Percentiles rank a stretch among this genome's conserved stretches.
phyloP scores from a whole-genome alignment of 2,888 invertebrate genomes.

The Drosophila subquinaria region DNA sequence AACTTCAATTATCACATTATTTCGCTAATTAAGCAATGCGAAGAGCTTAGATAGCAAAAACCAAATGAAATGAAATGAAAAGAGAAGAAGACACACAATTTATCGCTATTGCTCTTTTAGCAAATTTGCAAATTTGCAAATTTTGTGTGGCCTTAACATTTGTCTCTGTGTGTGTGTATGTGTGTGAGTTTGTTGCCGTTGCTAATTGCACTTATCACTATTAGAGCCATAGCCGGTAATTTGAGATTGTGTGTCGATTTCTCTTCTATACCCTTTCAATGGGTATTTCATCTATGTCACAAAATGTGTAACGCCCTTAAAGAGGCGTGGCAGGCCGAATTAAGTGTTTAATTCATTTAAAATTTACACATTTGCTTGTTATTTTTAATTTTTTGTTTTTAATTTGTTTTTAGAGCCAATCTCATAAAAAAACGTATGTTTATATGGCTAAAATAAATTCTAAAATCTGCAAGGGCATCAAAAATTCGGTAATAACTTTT shows the following conservation, averaged over 20 bases:
- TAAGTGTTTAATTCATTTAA: not conserved
- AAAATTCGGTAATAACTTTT: not conserved
- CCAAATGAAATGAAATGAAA: slow-evolving; percentile 16
- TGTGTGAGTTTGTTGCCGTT: slow-evolving; percentile 32
- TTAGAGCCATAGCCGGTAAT: slow-evolving; percentile 24
- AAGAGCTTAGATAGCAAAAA: slow-evolving; percentile 42
- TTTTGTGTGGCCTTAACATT: slow-evolving; percentile 1
- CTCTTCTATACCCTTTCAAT: not conserved
- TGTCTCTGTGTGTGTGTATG: slow-evolving; percentile 16
- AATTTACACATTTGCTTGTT: not conserved
- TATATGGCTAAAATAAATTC: too few relatives aligned
- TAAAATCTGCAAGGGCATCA: not conserved
- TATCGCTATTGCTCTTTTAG: slow-evolving; percentile 21
- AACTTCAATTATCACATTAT: slow-evolving; percentile 78
- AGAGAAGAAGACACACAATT: slow-evolving; percentile 23
- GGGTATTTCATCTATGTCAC: not conserved
- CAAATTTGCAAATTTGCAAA: slow-evolving; percentile 32
- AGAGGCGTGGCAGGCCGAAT: not conserved
- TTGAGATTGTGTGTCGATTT: slow-evolving; percentile 35
- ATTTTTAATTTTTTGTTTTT: too few relatives aligned
- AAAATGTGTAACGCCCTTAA: too few relatives aligned
- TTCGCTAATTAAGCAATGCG: slow-evolving; percentile 63
- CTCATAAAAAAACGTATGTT: too few relatives aligned
- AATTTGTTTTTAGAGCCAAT: too few relatives aligned
- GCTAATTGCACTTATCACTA: slow-evolving; percentile 64